These are phyloP conservation scores for Drosophila atripex DNA, from an alignment of 2,888 invertebrate species.

Conservation along the genomic window DNA sequence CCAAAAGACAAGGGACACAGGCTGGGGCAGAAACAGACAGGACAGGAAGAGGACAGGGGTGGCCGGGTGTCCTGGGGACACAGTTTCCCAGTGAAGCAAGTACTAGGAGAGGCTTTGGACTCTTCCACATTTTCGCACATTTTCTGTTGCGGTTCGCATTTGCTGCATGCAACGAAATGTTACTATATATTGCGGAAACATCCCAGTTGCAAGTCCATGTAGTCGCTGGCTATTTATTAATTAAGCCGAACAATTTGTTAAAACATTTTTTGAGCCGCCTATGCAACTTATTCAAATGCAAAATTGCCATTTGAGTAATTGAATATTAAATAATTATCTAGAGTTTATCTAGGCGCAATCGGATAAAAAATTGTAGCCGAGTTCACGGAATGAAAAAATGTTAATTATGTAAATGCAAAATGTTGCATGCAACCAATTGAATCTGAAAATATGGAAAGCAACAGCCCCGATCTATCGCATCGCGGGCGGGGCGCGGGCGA, in stretches of 20 bases:
- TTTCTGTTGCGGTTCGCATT: conserved; percentile 47
- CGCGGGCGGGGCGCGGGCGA: conserved; percentile 22
- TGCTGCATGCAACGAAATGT: conserved; percentile 28
- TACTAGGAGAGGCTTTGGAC: conserved; percentile 24
- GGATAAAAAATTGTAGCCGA: conserved; percentile 1
- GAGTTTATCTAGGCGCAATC: conserved; percentile 21
- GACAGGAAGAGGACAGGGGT: not conserved
- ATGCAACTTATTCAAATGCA: conserved; percentile 51
- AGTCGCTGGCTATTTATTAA: conserved; percentile 55
- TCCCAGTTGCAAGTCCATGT: conserved; percentile 14
- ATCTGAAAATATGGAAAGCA: not conserved
- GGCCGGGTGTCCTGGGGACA: conserved; percentile 12
- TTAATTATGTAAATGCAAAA: conserved; percentile 22
- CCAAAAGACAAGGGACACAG: conserved; percentile 43
- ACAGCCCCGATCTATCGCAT: not conserved
- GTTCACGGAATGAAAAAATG: conserved; percentile 6
- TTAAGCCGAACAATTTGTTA: conserved; percentile 54
- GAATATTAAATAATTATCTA: conserved; percentile 54
- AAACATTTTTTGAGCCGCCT: conserved; percentile 15
- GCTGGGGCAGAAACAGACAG: conserved; percentile 9
- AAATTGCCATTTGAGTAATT: conserved; percentile 60
- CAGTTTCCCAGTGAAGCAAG: conserved; percentile 13
- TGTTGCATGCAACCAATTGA: conserved; percentile 12
- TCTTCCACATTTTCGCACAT: conserved; percentile 53
- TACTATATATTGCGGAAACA: conserved; percentile 21